Base-by-base conservation (phyloP, 35 echinoderm and acorn worm species). In the Heliocidaris tuberculata region DNA sequence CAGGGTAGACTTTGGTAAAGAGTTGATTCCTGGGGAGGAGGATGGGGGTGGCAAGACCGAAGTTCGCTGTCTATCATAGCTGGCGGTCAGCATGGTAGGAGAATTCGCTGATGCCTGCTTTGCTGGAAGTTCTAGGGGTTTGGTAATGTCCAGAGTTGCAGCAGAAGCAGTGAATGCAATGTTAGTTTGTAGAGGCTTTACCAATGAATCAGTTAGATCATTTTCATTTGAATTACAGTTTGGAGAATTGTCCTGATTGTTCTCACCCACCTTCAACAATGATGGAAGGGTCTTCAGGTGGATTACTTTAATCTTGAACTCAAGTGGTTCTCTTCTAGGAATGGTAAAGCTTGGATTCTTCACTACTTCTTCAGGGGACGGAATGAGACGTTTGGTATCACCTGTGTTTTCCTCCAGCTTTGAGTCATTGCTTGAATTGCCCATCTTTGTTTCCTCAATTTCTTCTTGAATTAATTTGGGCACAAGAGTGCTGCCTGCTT, bases 221-320 rank as follows among this genome's bases (percentile, higher is more conserved):
- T 49, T 30, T n/a, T 93, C 91, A 93, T 59, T 59, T 59, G 29
- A 32, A 93, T 93, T 48, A 24, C 91, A 93, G 50, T 93, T 49
- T 50, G 91, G 91, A n/a, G 47, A 52, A 59, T 93, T 59, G 24
- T 59, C 50, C 29, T 93, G 91, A 31, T 93, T 93, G 15, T 59
- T 27, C 5, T 97, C 95, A 30, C 94, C 94, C 70, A 95, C 61
- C 32, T 95, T 95, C 13, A 94, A 56, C 24, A 99, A 70, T n/a
- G 98, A 96, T 30, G 97, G 97, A 49, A 99, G 93, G 49, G 96
- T 99, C 31, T 96, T 96, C 31, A 97, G 92, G 92, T 99, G 93
- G 0, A 97, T 94, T 9, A 97, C 97, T 94, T 99, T 97, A 86
- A 99, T 99, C 94, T 95, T 99, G 59, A 99, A 99, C 92, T 97